Evolutionary conservation across 1,140 invertebrate genomes (phyloP), one percentile per base, ranked within the genome.

Genomic region (Drosophila grimshawi): DNA sequence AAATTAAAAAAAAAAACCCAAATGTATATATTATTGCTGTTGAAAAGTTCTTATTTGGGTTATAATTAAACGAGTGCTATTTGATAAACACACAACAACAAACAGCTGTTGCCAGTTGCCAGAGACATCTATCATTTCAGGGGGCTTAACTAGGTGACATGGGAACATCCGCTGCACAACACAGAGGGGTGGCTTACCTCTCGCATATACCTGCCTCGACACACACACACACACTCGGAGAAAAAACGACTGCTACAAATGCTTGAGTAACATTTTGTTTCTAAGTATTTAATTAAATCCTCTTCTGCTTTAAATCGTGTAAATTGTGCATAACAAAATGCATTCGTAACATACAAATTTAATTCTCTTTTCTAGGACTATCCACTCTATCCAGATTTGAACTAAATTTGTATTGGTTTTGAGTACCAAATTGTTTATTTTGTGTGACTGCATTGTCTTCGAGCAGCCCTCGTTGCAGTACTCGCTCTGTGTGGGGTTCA

Each of bases 141-240:
- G 52, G 64, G 85, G 83, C 85, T 86, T 86, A 86, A 39, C 76
- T 43, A 33, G 32, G 29, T 89, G 83, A 86, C 83, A 86, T 80
- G 83, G 83, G 83, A 86, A 89, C 80, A 83, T 78, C 85, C 83
- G 83, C 56, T 64, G 33, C 35, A 6, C 27, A 6, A 27, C 3
- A 30, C 29, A 11, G 48, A 57, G 61, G 76, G 76, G 60, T 70
- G 71, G 49, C 43, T 75, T 75, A 78, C 76, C 76, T 88, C n/a
- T 2, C 4, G 7, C 10, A n/a, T 27, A 2, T 43, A 43, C 39
- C 10, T 43, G 39, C 39, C 39, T 41, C 10, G 2, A 19, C 19
- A 19, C 19, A 10, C 7, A 10, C 2, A 10, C 7, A 10, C 7
- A 41, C 6, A 3, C 39, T 41, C 6, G 8, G 39, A 43, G 10